Conservation (phyloP, 2,888 invertebrate genomes). For the Beris chalybata region DNA sequence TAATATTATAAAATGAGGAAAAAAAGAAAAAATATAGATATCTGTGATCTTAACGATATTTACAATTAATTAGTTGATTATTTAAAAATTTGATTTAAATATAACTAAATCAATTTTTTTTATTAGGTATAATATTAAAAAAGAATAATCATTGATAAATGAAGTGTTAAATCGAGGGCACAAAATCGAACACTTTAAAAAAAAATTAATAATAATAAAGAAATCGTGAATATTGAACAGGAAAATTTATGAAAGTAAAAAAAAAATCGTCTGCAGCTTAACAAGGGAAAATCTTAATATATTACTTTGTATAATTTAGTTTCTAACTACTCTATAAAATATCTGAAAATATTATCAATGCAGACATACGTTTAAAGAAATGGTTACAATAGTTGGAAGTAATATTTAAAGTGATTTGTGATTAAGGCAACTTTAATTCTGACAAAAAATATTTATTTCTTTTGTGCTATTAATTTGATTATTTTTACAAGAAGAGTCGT, state of each 20-base stretch:
- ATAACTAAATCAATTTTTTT: constrained; percentile 45
- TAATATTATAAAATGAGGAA: constrained; percentile 11
- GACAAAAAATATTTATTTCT: no score
- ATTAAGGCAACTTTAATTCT: no score
- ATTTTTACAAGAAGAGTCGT: no score
- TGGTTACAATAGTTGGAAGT: no score
- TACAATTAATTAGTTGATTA: constrained; percentile 45
- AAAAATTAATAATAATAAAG: not conserved
- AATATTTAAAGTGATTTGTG: no score
- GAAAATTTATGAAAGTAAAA: not conserved
- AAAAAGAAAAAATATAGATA: constrained; percentile 50
- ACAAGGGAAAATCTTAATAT: no score
- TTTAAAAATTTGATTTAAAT: constrained; percentile 38
- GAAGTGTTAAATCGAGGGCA: not conserved
- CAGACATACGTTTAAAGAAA: no score
- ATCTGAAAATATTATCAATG: no score
- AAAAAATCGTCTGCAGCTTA: constrained; percentile 2
- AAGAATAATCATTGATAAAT: not conserved
- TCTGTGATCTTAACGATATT: constrained; percentile 58
- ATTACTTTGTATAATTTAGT: no score
- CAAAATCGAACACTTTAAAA: constrained; percentile 22
- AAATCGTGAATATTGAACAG: not conserved
- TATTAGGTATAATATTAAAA: constrained; percentile 7
- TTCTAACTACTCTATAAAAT: no score
- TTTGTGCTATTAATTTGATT: no score